Base-by-base conservation (phyloP, 1,140 invertebrate species). In the Portunus trituberculatus region DNA sequence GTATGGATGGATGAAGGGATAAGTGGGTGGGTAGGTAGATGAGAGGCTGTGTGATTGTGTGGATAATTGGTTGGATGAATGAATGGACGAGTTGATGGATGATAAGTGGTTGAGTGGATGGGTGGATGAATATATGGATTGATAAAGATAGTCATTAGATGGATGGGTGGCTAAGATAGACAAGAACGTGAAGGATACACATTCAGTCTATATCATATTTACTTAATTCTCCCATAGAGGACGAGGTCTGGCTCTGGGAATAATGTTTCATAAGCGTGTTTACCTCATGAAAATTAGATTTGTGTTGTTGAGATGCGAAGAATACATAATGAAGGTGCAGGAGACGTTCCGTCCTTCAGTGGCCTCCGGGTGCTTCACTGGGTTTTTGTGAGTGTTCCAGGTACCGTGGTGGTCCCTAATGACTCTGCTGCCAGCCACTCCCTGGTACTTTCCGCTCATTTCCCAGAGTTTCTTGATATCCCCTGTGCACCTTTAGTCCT, bases 281-380 rank as follows among this genome's bases (percentile, higher is more conserved):
- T 91, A 76, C 59, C 59, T 25, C 7, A 76, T 45, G 52, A 76
- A 76, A 91, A 91, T 91, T 76, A 91, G 52, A 91, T 91, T 91
- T 91, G 52, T 91, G 28, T 91, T 91, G 3, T 32, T 16, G 90
- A 6, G 90, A 32, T 48, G 28, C 52, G 25, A 76, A 76, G 90
- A 52, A 91, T 91, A 32, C 90, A 91, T 91, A 91, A 91, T 76
- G 90, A 20, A 7, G 46, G 46, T 28, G 16, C 16, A 59, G 16
- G 52, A 59, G 52, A 2, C 52, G 16, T 20, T 20, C 52, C 52
- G 52, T 59, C 52, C 10, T 59, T 2, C 12, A 2, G 52, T 14
- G 52, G 52, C 52, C 67, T n/a, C 67, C 20, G 67, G 6, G 67
- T 25, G 6, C 20, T 59, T 6, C 12, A 20, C 52, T 59, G 52